A percentile compares a stretch with the other conserved stretches of the same genome.
These are phyloP conservation scores for Spea multiplicata DNA, from an alignment of 2,113 vertebrate genomes.

Conservation along the genomic window DNA sequence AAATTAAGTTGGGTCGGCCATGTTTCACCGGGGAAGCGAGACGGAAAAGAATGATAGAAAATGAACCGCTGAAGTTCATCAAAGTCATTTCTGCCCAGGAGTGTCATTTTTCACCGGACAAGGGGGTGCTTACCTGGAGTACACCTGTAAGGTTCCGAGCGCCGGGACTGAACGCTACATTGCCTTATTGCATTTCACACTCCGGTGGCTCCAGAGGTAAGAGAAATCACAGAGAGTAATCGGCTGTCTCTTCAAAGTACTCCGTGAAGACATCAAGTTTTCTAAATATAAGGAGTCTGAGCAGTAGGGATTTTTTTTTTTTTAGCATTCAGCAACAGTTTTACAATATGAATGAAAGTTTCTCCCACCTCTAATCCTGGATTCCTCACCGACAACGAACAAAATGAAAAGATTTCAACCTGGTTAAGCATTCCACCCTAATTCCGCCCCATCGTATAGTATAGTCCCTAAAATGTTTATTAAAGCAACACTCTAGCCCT, in stretches of 20 bases:
- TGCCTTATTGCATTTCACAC: constrained; percentile 99
- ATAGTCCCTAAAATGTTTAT: too few relatives aligned
- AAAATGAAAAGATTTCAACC: too few relatives aligned
- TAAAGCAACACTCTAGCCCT: too few relatives aligned
- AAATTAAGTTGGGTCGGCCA: constrained; percentile 80
- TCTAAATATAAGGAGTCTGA: constrained; percentile 24
- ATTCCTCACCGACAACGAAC: too few relatives aligned
- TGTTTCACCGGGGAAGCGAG: constrained; percentile 84
- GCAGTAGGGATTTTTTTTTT: background rate
- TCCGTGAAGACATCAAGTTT: constrained; percentile 30
- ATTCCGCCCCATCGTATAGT: too few relatives aligned
- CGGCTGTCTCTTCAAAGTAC: constrained; percentile 26
- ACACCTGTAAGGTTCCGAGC: constrained; percentile 87
- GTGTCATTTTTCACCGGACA: constrained; percentile 96
- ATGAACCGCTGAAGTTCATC: constrained; percentile 86
- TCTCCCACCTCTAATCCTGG: too few relatives aligned
- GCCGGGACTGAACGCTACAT: constrained; percentile 92
- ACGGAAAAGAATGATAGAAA: constrained; percentile 98
- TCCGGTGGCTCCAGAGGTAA: constrained; percentile 80
- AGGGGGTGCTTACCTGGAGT: constrained; percentile 89
- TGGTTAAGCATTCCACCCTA: too few relatives aligned
- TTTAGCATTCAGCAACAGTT: too few relatives aligned
- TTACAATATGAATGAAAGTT: too few relatives aligned
- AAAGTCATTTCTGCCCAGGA: constrained; percentile 87
- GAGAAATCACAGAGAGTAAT: constrained; percentile 50